Base-by-base conservation (phyloP, 2,113 vertebrate genomes). In the Lepisosteus oculatus region DNA sequence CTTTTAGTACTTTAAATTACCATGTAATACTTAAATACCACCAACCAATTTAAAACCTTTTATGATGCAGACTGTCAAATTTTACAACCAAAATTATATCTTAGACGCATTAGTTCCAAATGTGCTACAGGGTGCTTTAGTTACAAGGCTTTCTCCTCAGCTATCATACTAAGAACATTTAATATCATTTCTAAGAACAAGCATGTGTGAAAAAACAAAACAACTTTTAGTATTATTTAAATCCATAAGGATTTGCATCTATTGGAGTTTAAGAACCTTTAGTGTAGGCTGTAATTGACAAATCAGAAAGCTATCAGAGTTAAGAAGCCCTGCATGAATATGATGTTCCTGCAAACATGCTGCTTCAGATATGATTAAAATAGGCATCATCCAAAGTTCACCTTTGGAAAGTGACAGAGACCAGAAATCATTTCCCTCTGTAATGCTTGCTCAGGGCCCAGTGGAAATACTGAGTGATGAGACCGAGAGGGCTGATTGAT, bases 301-400 rank as follows among this genome's bases (percentile, higher is more conserved):
- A 59, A 59, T 59, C 57, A n/a, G 57, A 59, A 59, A n/a, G 56
- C 56, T 59, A 4, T 59, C n/a, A n/a, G 57, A 59, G 5, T 59
- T 59, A 59, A n/a, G 57, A 14, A 59, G 57, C 57, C 59, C 54
- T 56, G 29, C 3, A 68, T 51, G 67, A 68, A 77, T 6, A 45
- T 76, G 85, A 84, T 80, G 70, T 73, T 62, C 80, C 75, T 73
- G 77, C 75, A 81, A 83, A 68, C 75, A 68, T 63, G 80, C 77
- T 78, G 67, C 80, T 77, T 85, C 81, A 85, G 85, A 82, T 81
- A 78, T 76, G 65, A 86, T 85, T 86, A 88, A 83, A 88, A 76
- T 29, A 0, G 70, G 78, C 77, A 55, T 73, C 74, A 62, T 65
- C 68, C 77, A 69, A 72, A 84, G 68, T 65, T 84, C 72, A 81